phyloP scores from a whole-genome alignment of 2,888 invertebrate species.

The Phortica okadai region DNA sequence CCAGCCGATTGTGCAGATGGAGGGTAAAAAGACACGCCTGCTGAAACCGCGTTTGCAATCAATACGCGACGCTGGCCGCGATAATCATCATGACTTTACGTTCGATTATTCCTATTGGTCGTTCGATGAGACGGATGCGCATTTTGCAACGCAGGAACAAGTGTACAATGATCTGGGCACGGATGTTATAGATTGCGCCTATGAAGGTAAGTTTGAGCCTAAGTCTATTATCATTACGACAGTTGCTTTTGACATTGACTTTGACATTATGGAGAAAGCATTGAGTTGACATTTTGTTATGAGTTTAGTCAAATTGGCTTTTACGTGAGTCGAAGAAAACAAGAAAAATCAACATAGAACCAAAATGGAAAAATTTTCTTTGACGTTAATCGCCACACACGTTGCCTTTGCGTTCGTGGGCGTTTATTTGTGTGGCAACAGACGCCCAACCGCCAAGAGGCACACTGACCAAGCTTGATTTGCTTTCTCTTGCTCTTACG shows the following conservation, averaged over 20 bases:
- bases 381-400: neutral
- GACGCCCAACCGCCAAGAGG: neutral
- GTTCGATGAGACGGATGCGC: conserved; percentile 81
- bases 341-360: conserved; percentile 16
- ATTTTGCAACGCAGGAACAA: conserved; percentile 89
- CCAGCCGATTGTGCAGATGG: conserved; percentile 90
- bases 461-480: conserved; percentile 12
- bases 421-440: neutral
- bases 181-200: conserved; percentile 86
- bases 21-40: conserved; percentile 88
- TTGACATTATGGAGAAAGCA: conserved; percentile 8
- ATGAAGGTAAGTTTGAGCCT: conserved; percentile 78
- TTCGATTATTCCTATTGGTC: conserved; percentile 95
- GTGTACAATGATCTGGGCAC: conserved; percentile 85
- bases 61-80: conserved; percentile 75
- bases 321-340: neutral
- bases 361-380: neutral
- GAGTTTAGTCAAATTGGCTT: neutral
- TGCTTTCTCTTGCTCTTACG: neutral
- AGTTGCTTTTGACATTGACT: conserved; percentile 18
- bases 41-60: conserved; percentile 81
- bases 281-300: conserved; percentile 11
- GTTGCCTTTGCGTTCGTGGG: neutral
- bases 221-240: neutral
- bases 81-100: conserved; percentile 89